Conservation (phyloP, 2,888 invertebrate species). For the Lysandra bellargus region DNA sequence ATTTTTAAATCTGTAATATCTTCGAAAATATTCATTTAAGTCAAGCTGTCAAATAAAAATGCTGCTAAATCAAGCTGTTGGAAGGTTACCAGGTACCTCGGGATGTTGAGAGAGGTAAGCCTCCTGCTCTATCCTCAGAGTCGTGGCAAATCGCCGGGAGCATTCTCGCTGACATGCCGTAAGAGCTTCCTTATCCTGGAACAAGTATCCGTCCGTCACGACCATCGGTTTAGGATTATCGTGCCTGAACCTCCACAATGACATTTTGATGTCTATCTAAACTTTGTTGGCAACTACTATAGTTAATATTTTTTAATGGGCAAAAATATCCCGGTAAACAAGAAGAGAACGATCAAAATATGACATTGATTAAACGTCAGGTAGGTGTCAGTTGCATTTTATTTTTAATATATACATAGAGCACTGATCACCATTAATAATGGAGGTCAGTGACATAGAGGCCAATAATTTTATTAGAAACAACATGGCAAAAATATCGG, state of each 20-base stretch:
- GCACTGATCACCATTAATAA: no score
- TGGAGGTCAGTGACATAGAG: no score
- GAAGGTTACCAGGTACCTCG: slow-evolving; percentile 50
- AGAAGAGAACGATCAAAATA: background rate
- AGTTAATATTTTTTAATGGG: background rate
- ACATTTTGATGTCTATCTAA: background rate
- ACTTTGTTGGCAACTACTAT: background rate
- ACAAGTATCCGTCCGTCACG: slow-evolving; percentile 53
- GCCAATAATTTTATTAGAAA: no score
- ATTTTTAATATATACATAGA: no score
- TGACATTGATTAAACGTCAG: background rate
- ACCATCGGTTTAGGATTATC: background rate
- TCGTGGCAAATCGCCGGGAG: slow-evolving; percentile 51
- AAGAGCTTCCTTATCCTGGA: slow-evolving; percentile 54
- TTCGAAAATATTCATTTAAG: no score
- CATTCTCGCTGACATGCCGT: slow-evolving; percentile 58
- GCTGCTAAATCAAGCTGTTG: no score
- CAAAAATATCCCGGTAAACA: background rate
- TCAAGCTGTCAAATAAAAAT: no score
- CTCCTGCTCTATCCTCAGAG: slow-evolving; percentile 65
- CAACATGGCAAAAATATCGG: no score
- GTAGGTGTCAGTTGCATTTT: no score
- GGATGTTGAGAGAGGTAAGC: slow-evolving; percentile 62
- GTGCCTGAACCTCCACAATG: background rate
- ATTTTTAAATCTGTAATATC: no score